Evolutionary conservation across 64 coral and sea anemone species (phyloP).

Genomic region (Pocillopora verrucosa): DNA sequence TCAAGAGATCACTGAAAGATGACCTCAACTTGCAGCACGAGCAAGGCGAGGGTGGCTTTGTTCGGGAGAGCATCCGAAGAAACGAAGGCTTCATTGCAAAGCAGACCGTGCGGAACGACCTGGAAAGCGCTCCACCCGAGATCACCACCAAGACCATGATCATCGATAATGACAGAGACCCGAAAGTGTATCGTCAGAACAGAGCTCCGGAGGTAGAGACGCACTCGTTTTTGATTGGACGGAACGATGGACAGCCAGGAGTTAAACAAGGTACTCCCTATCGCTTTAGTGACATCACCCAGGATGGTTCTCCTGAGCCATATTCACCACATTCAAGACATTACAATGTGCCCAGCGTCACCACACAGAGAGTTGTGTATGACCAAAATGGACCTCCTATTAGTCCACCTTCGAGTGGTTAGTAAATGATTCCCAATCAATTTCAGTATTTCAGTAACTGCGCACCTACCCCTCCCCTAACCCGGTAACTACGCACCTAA

Average conservation of each 20-base stretch:
- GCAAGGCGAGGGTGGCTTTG: slow-evolving; percentile 89
- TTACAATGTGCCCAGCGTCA: slow-evolving; percentile 56
- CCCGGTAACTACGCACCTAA: too few species aligned
- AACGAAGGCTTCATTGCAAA: slow-evolving; percentile 44
- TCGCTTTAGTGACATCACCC: slow-evolving; percentile 15
- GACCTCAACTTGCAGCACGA: slow-evolving; percentile 74
- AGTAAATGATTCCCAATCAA: neutral
- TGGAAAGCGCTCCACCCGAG: slow-evolving; percentile 50
- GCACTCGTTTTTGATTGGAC: slow-evolving; percentile 57
- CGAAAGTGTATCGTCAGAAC: slow-evolving; percentile 68
- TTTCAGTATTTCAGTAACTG: too few species aligned
- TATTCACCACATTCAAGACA: slow-evolving; percentile 31
- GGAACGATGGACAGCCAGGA: slow-evolving; percentile 8
- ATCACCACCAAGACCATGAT: slow-evolving; percentile 76
- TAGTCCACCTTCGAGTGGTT: slow-evolving; percentile 37
- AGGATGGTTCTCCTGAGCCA: slow-evolving; percentile 14
- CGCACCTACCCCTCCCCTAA: too few species aligned
- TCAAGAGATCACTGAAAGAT: slow-evolving; percentile 61
- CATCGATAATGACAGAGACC: slow-evolving; percentile 67
- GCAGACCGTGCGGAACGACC: slow-evolving; percentile 45
- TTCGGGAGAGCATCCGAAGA: slow-evolving; percentile 71
- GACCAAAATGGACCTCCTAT: slow-evolving; percentile 60
- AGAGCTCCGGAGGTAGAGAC: slow-evolving; percentile 74
- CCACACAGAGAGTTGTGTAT: slow-evolving; percentile 62
- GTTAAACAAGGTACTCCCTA: slow-evolving; percentile 32